Evolutionary conservation across 2,113 vertebrate species (phyloP).

Genomic region (Halichoerus grypus): DNA sequence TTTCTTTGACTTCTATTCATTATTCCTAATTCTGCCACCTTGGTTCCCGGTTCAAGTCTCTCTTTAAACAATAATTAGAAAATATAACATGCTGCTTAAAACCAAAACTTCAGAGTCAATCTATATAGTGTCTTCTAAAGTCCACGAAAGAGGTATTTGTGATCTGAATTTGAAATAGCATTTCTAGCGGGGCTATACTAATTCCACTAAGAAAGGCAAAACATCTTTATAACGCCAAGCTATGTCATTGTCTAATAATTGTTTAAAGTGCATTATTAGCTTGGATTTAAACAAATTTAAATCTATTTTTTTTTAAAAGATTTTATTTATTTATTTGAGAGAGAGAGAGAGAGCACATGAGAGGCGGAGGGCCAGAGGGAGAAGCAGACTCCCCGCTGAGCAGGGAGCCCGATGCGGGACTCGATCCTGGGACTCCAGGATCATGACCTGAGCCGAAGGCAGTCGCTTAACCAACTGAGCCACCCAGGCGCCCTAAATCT

Average conservation of each 20-base stretch:
- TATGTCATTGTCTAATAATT: not conserved
- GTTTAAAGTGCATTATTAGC: not conserved
- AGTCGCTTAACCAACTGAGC: too few relatives aligned
- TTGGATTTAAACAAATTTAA: not conserved
- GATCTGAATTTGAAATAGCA: not conserved
- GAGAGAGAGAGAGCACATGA: too few relatives aligned
- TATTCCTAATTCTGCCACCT: not conserved
- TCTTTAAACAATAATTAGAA: not conserved
- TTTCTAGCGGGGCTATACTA: not conserved
- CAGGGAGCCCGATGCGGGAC: too few relatives aligned
- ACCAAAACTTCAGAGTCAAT: not conserved
- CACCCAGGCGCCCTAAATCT: not conserved
- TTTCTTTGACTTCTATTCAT: not conserved
- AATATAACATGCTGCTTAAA: not conserved
- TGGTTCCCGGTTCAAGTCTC: not conserved
- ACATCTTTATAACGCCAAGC: not conserved
- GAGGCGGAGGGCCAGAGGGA: too few relatives aligned
- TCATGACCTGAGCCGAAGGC: too few relatives aligned
- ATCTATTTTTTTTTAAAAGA: not conserved
- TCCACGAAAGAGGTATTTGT: not conserved
- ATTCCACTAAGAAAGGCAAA: not conserved
- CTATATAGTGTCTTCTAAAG: not conserved
- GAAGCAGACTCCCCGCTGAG: too few relatives aligned
- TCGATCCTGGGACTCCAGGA: too few relatives aligned
- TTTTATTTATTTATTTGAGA: too few relatives aligned